phyloP scores from a whole-genome alignment of 2,113 vertebrate genomes.

The Taxidea taxus region DNA sequence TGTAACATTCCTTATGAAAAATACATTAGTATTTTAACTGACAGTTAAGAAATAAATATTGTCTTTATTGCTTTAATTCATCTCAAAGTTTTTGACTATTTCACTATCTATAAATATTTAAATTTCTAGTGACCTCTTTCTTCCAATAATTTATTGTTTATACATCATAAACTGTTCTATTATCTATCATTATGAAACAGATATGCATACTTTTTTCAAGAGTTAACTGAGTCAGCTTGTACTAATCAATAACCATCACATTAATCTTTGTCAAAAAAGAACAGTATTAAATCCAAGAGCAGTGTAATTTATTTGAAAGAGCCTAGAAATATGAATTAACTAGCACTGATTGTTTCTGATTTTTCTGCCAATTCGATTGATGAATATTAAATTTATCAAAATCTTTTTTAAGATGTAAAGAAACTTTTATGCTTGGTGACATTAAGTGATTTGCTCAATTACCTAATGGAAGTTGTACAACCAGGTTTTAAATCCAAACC shows the following conservation, averaged over 20 bases:
- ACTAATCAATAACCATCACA: constrained; percentile 42
- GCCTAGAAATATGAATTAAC: neutral
- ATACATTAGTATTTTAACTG: neutral
- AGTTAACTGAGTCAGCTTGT: neutral
- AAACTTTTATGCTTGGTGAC: neutral
- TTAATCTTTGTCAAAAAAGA: constrained; percentile 36
- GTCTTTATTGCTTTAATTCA: neutral
- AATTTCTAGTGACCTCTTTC: neutral
- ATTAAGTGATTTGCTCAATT: neutral
- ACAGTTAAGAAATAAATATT: neutral
- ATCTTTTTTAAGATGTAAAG: neutral
- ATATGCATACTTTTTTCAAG: neutral
- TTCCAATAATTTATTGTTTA: neutral
- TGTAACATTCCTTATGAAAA: neutral
- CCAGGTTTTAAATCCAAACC: neutral
- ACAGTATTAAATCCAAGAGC: neutral
- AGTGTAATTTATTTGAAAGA: neutral
- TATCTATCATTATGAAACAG: neutral
- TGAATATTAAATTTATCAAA: neutral
- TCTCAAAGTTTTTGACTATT: neutral
- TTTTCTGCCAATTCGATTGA: neutral
- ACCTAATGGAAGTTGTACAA: neutral
- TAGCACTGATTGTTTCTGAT: neutral
- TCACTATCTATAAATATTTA: constrained; percentile 20
- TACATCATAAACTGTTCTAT: neutral